Evolutionary conservation across 2,797 vertebrate species (phyloP).

Genomic region (Pristis pectinata): DNA sequence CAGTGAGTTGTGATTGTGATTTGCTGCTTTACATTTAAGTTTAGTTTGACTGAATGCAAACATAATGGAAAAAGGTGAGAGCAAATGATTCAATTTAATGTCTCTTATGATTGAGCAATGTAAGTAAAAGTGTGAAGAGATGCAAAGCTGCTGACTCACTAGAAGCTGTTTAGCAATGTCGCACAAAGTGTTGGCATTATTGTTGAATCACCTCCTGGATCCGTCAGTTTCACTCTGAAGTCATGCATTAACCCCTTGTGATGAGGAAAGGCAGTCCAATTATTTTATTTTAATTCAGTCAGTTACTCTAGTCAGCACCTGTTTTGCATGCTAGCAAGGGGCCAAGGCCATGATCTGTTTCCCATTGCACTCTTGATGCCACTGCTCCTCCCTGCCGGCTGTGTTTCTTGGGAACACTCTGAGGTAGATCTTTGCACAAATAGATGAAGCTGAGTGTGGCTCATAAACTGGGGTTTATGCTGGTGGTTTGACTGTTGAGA

Average conservation of each 20-base stretch:
- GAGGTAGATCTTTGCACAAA: not conserved
- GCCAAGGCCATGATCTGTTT: not conserved
- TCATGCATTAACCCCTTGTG: not conserved
- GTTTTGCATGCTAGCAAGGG: not conserved
- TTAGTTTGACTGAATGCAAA: not conserved
- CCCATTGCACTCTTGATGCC: not conserved
- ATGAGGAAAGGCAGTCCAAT: not conserved
- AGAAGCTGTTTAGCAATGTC: not conserved
- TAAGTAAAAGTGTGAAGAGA: not conserved
- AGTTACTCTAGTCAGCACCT: not conserved
- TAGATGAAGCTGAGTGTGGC: not conserved
- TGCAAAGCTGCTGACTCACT: not conserved
- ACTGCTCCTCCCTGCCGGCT: no score
- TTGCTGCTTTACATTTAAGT: not conserved
- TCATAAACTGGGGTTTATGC: not conserved
- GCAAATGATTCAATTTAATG: not conserved
- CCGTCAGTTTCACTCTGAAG: not conserved
- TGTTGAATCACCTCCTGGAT: not conserved
- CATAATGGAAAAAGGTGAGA: not conserved
- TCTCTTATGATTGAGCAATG: not conserved
- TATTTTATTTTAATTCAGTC: slow-evolving; percentile 11
- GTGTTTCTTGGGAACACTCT: not conserved
- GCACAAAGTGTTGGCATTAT: not conserved
- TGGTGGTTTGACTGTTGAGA: not conserved
- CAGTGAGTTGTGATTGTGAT: not conserved